phyloP scores from a whole-genome alignment of 2,888 invertebrate genomes.

The Cephus runcator region DNA sequence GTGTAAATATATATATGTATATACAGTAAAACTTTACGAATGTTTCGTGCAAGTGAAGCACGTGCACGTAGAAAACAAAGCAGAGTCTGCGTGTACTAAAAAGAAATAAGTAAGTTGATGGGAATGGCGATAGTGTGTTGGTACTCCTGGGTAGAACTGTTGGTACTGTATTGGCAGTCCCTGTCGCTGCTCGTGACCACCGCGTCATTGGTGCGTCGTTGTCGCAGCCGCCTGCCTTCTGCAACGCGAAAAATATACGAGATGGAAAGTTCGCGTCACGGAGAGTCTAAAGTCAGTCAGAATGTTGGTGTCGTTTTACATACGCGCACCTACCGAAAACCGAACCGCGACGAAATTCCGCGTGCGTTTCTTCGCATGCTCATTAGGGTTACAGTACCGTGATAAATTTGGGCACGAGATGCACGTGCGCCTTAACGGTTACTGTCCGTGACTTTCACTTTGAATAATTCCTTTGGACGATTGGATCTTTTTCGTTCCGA shows the following conservation, averaged over 20 bases:
- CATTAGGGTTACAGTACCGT: constrained; percentile 23
- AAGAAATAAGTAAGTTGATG: not conserved
- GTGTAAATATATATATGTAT: constrained; percentile 27
- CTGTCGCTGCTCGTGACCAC: constrained; percentile 8
- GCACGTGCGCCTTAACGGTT: not conserved
- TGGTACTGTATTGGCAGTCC: constrained; percentile 14
- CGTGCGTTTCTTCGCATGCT: constrained; percentile 40
- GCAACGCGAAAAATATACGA: too few relatives aligned
- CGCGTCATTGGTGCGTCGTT: not conserved
- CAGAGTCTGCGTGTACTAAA: constrained; percentile 19
- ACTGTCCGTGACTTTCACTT: too few relatives aligned
- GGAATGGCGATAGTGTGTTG: too few relatives aligned
- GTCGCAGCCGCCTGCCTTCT: too few relatives aligned
- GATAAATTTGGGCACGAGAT: constrained; percentile 27
- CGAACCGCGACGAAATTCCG: constrained; percentile 46
- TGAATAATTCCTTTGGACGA: too few relatives aligned
- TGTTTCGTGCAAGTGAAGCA: constrained; percentile 18
- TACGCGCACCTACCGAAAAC: constrained; percentile 46
- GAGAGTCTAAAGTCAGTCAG: too few relatives aligned
- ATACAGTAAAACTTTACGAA: constrained; percentile 21
- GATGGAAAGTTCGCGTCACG: too few relatives aligned
- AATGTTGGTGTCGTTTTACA: constrained; percentile 41
- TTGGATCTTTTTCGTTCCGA: accelerated
- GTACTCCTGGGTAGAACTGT: constrained; percentile 8
- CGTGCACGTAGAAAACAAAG: constrained; percentile 44